These are phyloP conservation scores for Episyrphus balteatus DNA, from an alignment of 1,140 invertebrate species.

Conservation along the genomic window DNA sequence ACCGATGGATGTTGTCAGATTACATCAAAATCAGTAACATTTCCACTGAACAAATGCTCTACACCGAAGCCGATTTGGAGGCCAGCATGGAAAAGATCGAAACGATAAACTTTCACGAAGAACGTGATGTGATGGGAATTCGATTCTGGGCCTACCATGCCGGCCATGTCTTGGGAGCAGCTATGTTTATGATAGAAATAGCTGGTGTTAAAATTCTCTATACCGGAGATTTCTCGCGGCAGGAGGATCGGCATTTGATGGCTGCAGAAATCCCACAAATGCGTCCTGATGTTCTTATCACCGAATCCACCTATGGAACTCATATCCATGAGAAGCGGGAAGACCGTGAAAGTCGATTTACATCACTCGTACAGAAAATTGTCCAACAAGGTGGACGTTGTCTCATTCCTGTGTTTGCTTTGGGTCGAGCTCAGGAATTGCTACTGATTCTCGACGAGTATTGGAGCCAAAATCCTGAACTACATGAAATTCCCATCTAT, in stretches of 20 bases:
- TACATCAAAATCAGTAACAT: slow-evolving; percentile 99
- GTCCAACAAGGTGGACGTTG: slow-evolving; percentile 91
- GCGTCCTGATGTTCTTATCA: slow-evolving; percentile 93
- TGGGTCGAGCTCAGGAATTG: slow-evolving; percentile 94
- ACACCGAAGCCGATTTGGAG: slow-evolving; percentile 94
- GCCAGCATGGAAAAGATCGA: slow-evolving; percentile 98
- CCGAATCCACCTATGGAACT: slow-evolving; percentile 97
- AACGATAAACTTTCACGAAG: slow-evolving; percentile 96
- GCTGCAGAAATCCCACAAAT: slow-evolving; percentile 96
- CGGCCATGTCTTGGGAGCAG: slow-evolving; percentile 96
- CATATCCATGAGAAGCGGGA: slow-evolving; percentile 98
- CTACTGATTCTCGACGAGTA: slow-evolving; percentile 96
- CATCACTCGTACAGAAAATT: slow-evolving; percentile 89
- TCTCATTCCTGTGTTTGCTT: slow-evolving; percentile 96
- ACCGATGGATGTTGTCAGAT: slow-evolving; percentile 96
- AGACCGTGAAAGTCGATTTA: slow-evolving; percentile 91
- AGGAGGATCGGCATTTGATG: slow-evolving; percentile 99
- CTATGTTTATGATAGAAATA: slow-evolving; percentile 99
- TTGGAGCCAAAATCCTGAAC: slow-evolving; percentile 94
- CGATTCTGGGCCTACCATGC: slow-evolving; percentile 99
- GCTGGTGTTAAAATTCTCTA: slow-evolving; percentile 94
- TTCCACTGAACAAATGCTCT: slow-evolving; percentile 94
- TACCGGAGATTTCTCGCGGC: slow-evolving; percentile 96
- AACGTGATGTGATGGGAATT: slow-evolving; percentile 93
- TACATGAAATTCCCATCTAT: slow-evolving; percentile 98